These are phyloP conservation scores for Megalops atlanticus DNA, from an alignment of 2,113 vertebrate species.

Conservation along the genomic window DNA sequence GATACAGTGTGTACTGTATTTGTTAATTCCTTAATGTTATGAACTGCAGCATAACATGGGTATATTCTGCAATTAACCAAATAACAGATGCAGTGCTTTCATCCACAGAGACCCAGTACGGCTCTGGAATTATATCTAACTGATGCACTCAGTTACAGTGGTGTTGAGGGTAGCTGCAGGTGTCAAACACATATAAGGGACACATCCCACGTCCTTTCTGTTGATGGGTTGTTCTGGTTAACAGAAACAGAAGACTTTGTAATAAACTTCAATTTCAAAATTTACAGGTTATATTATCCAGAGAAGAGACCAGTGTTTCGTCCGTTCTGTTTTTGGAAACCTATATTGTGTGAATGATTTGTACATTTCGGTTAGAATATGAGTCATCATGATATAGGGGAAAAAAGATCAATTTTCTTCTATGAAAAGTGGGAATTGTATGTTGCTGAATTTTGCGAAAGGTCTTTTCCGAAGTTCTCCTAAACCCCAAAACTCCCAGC, in stretches of 20 bases:
- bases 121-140: neutral
- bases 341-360: neutral
- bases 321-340: too few species aligned
- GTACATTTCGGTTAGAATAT: neutral
- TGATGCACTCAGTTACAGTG: too few species aligned
- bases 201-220: too few species aligned
- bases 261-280: too few species aligned
- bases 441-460: neutral
- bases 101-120: neutral
- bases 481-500: neutral
- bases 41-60: neutral
- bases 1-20: neutral
- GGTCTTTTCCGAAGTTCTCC: neutral
- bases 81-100: slow-evolving; percentile 6
- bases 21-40: neutral
- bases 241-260: too few species aligned
- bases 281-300: too few species aligned
- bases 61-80: neutral
- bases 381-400: neutral
- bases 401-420: neutral
- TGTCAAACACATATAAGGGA: neutral
- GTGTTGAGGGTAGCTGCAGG: neutral
- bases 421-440: neutral
- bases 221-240: too few species aligned
- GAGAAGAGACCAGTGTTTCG: too few species aligned